Conservation (phyloP, 2,797 vertebrate species). For the Mormyrops boulengeri region DNA sequence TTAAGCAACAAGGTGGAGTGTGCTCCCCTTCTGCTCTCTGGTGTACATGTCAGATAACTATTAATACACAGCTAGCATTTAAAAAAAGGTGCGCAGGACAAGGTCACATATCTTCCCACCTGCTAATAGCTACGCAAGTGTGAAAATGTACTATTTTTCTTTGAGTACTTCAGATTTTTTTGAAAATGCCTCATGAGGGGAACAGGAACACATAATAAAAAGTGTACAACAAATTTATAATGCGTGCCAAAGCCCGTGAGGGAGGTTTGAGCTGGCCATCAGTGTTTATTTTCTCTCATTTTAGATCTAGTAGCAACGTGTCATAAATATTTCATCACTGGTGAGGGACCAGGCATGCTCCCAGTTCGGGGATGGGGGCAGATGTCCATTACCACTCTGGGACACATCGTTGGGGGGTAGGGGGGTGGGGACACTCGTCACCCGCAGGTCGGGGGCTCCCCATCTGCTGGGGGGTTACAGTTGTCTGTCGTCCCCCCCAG, state of each 20-base stretch:
- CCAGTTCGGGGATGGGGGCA: constrained; percentile 64
- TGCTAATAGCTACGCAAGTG: not conserved
- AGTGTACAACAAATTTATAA: constrained; percentile 4
- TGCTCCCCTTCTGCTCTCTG: not conserved
- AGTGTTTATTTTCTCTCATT: constrained; percentile 2
- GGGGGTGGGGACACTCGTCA: constrained; percentile 12
- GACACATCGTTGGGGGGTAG: constrained; percentile 33
- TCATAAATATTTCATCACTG: constrained; percentile 70
- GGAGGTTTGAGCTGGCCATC: constrained; percentile 41
- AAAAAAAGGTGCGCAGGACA: not conserved
- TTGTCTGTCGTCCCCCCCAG: constrained; percentile 26
- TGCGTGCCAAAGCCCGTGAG: not conserved
- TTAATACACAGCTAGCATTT: not conserved
- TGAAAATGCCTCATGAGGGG: not conserved
- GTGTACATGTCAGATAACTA: constrained; percentile 1
- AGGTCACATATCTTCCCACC: constrained; percentile 8
- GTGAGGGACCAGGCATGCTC: constrained; percentile 43
- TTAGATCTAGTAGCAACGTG: constrained; percentile 48
- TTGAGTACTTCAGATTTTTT: not conserved
- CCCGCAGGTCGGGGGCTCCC: constrained; percentile 46
- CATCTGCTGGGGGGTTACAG: constrained; percentile 54
- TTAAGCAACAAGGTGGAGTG: not conserved
- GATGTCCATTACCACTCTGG: constrained; percentile 63
- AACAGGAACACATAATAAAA: not conserved
- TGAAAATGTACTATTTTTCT: not conserved